These are phyloP conservation scores for Pipra filicauda DNA, from an alignment of 2,113 vertebrate genomes.

Conservation along the genomic window DNA sequence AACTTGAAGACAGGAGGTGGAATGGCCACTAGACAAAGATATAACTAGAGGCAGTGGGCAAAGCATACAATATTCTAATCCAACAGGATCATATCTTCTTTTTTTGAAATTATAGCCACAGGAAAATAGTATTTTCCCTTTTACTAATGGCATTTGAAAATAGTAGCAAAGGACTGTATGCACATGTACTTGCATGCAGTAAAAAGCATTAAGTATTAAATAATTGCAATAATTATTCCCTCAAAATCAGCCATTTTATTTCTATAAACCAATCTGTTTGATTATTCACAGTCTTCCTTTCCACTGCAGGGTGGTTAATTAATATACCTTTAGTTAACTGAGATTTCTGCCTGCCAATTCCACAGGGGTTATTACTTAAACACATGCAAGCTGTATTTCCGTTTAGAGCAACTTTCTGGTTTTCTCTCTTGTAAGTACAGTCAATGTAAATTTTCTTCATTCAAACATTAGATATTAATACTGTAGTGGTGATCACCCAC, in stretches of 20 bases:
- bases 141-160: neutral
- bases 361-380: constrained; percentile 63
- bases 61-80: neutral
- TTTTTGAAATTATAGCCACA: neutral
- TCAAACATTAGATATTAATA: neutral
- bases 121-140: neutral
- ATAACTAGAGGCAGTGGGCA: neutral
- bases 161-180: neutral
- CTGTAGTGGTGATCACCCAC: neutral
- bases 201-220: neutral
- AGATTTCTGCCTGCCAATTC: constrained; percentile 61
- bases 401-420: constrained; percentile 40
- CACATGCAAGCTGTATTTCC: constrained; percentile 55
- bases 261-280: neutral
- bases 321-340: constrained; percentile 70
- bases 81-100: neutral
- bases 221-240: neutral
- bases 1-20: constrained; percentile 32
- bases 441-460: constrained; percentile 14
- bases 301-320: constrained; percentile 57
- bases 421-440: constrained; percentile 19
- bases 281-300: constrained; percentile 3
- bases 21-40: neutral
- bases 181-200: neutral
- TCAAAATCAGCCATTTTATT: neutral